Evolutionary conservation across 2,113 vertebrate genomes (phyloP).

Genomic region (Setophaga coronata): DNA sequence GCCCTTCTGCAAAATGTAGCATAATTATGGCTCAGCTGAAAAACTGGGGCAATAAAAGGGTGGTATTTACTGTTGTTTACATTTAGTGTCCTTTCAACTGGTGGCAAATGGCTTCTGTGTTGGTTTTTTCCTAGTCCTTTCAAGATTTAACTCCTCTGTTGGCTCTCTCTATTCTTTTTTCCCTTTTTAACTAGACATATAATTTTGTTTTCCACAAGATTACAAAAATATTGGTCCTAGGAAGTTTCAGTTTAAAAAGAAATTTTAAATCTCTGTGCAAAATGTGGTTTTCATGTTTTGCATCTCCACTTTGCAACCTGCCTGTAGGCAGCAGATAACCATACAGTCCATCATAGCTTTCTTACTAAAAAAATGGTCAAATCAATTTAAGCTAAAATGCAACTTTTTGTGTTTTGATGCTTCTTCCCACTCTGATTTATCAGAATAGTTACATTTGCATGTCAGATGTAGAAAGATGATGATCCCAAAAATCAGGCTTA

Average conservation of each 20-base stretch:
- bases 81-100: not conserved
- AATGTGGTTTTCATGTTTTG: not conserved
- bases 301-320: not conserved
- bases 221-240: not conserved
- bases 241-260: not conserved
- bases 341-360: not conserved
- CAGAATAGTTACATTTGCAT: conserved; percentile 31
- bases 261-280: not conserved
- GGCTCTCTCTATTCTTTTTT: not conserved
- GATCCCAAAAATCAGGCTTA: conserved; percentile 56
- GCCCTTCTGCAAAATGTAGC: not conserved
- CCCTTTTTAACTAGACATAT: not conserved
- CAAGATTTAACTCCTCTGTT: not conserved
- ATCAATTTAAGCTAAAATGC: not conserved
- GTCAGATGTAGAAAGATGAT: conserved; percentile 33
- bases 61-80: not conserved
- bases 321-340: not conserved
- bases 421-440: conserved; percentile 26
- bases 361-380: not conserved
- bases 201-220: not conserved
- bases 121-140: not conserved
- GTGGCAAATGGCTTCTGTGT: not conserved
- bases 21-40: not conserved
- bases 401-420: not conserved
- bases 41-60: not conserved